Evolutionary conservation across 2,888 invertebrate species (phyloP).

Genomic region (Cheilosia variabilis): DNA sequence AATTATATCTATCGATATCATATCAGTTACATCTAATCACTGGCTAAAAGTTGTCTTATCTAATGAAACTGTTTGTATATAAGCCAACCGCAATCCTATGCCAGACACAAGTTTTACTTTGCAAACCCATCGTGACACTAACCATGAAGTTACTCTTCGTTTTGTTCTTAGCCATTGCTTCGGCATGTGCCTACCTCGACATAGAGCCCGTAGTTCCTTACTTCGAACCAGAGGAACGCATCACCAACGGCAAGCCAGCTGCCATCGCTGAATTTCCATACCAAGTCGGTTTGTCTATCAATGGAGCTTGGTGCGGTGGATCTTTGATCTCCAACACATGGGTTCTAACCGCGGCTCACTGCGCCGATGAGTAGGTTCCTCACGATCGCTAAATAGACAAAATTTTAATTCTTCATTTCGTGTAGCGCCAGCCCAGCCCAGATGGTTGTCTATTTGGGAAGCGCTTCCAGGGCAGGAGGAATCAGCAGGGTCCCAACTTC

Average conservation of each 20-base stretch:
- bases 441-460: constrained; percentile 75
- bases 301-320: constrained; percentile 76
- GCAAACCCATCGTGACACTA: constrained; percentile 4
- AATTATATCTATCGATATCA: not conserved
- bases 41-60: constrained; percentile 4
- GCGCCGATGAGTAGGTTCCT: constrained; percentile 68
- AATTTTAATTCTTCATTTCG: not conserved
- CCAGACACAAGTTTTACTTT: constrained; percentile 20
- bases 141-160: constrained; percentile 76
- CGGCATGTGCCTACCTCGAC: constrained; percentile 62
- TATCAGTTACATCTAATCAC: not conserved
- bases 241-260: constrained; percentile 34
- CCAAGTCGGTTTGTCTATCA: constrained; percentile 45
- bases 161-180: constrained; percentile 78
- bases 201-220: constrained; percentile 19
- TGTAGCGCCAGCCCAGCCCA: constrained; percentile 71
- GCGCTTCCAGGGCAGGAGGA: constrained; percentile 14
- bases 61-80: constrained; percentile 10
- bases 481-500: not conserved
- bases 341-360: constrained; percentile 79
- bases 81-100: not conserved
- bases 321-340: constrained; percentile 76
- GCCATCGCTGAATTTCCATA: constrained; percentile 19
- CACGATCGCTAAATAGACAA: not conserved
- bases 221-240: constrained; percentile 26